These are phyloP conservation scores for Meteorus cinctellus DNA, from an alignment of 2,888 invertebrate genomes.

Conservation along the genomic window DNA sequence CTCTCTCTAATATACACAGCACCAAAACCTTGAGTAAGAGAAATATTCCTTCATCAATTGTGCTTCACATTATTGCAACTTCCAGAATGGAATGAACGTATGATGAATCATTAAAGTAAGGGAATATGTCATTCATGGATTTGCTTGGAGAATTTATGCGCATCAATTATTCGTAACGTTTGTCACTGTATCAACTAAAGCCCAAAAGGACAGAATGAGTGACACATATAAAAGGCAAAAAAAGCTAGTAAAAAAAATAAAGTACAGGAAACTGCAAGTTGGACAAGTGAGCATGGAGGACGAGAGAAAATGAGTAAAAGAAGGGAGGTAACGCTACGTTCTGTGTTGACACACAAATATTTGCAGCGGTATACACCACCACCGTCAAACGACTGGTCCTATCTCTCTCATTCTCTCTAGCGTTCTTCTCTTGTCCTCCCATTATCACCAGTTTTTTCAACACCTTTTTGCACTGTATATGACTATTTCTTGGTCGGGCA, in stretches of 20 bases:
- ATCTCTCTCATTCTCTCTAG: background rate
- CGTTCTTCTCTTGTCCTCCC: background rate
- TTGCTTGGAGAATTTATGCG: background rate
- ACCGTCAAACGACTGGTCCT: slow-evolving; percentile 53
- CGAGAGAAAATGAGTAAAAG: background rate
- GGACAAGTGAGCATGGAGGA: background rate
- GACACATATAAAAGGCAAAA: background rate
- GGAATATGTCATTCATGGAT: too few relatives aligned
- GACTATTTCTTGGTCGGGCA: too few relatives aligned
- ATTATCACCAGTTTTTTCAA: background rate
- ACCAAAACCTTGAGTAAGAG: background rate
- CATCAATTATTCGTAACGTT: background rate
- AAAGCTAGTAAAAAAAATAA: background rate
- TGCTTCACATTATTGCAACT: too few relatives aligned
- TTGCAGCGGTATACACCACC: slow-evolving; percentile 68
- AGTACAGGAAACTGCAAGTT: background rate
- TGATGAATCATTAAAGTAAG: too few relatives aligned
- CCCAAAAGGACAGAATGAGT: background rate
- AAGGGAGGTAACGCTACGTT: slow-evolving; percentile 43
- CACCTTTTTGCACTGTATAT: too few relatives aligned
- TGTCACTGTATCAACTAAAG: background rate
- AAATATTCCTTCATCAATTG: background rate
- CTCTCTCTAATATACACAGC: background rate
- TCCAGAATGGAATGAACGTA: too few relatives aligned
- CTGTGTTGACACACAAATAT: slow-evolving; percentile 71